Evolutionary conservation across 1,140 invertebrate genomes (phyloP).

Genomic region (Tetraneura akinire): DNA sequence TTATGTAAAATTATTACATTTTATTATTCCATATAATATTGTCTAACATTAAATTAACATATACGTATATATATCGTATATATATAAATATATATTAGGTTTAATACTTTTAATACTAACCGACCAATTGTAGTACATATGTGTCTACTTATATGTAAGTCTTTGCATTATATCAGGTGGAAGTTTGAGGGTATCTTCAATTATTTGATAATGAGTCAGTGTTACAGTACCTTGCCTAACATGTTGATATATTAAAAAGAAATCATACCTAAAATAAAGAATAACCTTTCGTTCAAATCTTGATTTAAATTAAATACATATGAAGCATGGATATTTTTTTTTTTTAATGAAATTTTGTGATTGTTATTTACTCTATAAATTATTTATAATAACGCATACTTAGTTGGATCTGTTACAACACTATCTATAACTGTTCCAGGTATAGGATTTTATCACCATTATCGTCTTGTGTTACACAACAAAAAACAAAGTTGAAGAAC

Average conservation of each 20-base stretch:
- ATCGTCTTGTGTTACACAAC: constrained; percentile 67
- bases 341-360: too few species aligned
- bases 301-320: too few species aligned
- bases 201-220: constrained; percentile 81
- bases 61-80: neutral
- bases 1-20: too few species aligned
- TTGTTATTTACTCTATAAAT: too few species aligned
- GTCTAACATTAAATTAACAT: neutral
- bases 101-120: constrained; percentile 54
- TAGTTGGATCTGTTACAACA: constrained; percentile 74
- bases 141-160: constrained; percentile 77
- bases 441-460: constrained; percentile 75
- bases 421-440: constrained; percentile 88
- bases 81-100: neutral
- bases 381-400: constrained; percentile 31
- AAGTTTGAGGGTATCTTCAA: constrained; percentile 68
- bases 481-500: constrained; percentile 73
- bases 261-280: constrained; percentile 70
- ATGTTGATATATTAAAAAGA: constrained; percentile 76
- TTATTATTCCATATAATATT: too few species aligned
- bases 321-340: too few species aligned
- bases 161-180: constrained; percentile 71
- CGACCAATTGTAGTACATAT: constrained; percentile 82
- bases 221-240: constrained; percentile 77
- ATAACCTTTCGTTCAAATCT: too few species aligned